Evolutionary conservation across 2,113 vertebrate species (phyloP).

Genomic region (Thamnophis sirtalis): DNA sequence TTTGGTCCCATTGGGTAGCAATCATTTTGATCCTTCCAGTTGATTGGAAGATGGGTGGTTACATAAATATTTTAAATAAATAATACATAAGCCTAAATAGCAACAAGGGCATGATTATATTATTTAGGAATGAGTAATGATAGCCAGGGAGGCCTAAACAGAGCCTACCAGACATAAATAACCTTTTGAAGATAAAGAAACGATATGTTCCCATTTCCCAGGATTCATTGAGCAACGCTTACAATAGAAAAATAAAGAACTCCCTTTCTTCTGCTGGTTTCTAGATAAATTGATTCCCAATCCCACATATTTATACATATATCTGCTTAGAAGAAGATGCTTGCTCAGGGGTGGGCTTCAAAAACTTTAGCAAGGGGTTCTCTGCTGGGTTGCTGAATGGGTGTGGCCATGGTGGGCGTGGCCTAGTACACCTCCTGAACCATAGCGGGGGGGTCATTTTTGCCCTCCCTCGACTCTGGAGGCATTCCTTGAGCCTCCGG

Average conservation of each 20-base stretch:
- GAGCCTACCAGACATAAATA: slow-evolving; percentile 1
- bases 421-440: no score
- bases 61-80: no score
- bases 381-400: no score
- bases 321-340: neutral
- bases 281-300: neutral
- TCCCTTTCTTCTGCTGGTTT: neutral
- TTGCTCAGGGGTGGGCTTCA: neutral
- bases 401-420: no score
- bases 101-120: neutral
- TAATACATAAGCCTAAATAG: no score
- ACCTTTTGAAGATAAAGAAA: neutral
- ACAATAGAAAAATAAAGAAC: neutral
- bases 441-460: no score
- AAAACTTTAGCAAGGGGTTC: no score
- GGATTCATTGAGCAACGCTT: neutral
- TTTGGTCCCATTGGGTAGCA: neutral
- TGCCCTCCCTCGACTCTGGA: no score
- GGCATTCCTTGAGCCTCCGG: no score
- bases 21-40: neutral
- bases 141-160: neutral
- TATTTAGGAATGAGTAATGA: neutral
- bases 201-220: neutral
- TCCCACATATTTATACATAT: no score
- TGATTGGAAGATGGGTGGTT: no score